Conservation (phyloP, 2,113 vertebrate species). For the Triplophysa dalaica region DNA sequence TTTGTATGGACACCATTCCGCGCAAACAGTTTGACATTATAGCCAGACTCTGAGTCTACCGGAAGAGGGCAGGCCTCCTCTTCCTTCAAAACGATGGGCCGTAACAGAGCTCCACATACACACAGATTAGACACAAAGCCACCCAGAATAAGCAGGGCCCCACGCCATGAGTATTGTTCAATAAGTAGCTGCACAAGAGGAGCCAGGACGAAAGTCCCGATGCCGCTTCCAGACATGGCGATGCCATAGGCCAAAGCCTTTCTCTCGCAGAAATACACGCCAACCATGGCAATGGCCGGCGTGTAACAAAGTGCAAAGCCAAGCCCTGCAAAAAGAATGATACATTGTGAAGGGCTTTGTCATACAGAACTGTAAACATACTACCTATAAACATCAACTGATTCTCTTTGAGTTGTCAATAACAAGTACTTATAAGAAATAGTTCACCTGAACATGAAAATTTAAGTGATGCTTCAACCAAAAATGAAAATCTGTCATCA, state of each 20-base stretch:
- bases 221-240: constrained; percentile 93
- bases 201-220: constrained; percentile 91
- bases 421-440: too few species aligned
- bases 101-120: constrained; percentile 89
- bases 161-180: constrained; percentile 89
- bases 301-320: constrained; percentile 95
- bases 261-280: constrained; percentile 85
- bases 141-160: constrained; percentile 89
- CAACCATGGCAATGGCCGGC: constrained; percentile 91
- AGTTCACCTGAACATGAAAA: too few species aligned
- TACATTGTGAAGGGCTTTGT: neutral
- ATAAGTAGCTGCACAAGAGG: constrained; percentile 91
- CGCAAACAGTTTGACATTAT: neutral
- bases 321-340: constrained; percentile 72
- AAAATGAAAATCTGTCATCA: too few species aligned
- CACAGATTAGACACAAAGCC: constrained; percentile 92
- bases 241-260: constrained; percentile 90
- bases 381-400: neutral
- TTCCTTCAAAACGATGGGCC: constrained; percentile 78
- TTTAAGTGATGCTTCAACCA: too few species aligned
- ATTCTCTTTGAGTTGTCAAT: neutral
- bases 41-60: constrained; percentile 38
- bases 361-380: neutral
- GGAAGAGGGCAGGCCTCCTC: constrained; percentile 54
- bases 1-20: neutral